Conservation (phyloP, 1,140 invertebrate genomes). For the Scaptomyza hsui region DNA sequence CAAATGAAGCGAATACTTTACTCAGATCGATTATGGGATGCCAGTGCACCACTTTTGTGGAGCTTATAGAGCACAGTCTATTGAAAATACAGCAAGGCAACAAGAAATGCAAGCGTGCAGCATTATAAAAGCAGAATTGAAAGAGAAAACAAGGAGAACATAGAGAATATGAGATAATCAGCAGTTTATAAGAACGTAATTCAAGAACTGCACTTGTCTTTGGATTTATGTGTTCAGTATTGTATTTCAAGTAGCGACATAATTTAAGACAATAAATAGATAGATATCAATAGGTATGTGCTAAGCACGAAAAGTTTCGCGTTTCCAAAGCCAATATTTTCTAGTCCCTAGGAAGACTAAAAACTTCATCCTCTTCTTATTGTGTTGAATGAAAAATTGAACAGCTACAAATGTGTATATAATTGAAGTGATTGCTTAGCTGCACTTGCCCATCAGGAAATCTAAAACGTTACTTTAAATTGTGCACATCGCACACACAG, state of each 20-base stretch:
- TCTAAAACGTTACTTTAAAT: slow-evolving; percentile 23
- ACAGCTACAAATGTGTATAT: not conserved
- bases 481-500: slow-evolving; percentile 25
- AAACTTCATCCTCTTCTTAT: too few species aligned
- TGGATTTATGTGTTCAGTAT: not conserved
- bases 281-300: too few species aligned
- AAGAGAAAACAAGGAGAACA: not conserved
- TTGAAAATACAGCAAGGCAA: slow-evolving; percentile 3
- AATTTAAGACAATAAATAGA: too few species aligned
- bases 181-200: slow-evolving; percentile 9
- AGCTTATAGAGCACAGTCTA: not conserved
- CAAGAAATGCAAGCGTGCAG: not conserved
- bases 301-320: too few species aligned
- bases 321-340: too few species aligned
- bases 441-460: slow-evolving; percentile 1
- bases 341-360: too few species aligned
- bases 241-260: not conserved
- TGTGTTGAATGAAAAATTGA: not conserved
- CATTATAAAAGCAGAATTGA: slow-evolving; percentile 9
- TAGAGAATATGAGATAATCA: slow-evolving; percentile 7
- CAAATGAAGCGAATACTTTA: slow-evolving; percentile 2
- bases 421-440: not conserved
- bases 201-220: not conserved
- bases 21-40: slow-evolving; percentile 38
- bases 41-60: slow-evolving; percentile 3